Conservation (phyloP, 2,797 vertebrate species). For the Pipistrellus kuhlii region DNA sequence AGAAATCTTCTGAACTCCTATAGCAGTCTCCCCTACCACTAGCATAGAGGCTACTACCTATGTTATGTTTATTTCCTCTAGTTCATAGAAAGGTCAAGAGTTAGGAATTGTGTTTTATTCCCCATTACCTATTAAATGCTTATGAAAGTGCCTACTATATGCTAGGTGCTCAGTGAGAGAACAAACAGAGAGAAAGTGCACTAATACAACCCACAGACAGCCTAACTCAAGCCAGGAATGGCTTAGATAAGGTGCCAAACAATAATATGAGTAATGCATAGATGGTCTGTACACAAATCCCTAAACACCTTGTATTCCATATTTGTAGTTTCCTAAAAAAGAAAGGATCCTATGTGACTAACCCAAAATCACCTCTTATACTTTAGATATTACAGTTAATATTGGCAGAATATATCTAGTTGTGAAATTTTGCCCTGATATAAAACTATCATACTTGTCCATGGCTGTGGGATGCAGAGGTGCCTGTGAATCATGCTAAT, state of each 20-base stretch:
- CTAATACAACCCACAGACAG: not conserved
- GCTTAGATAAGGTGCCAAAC: not conserved
- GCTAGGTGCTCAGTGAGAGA: not conserved
- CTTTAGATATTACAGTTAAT: not conserved
- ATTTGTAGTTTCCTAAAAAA: not conserved
- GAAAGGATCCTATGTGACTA: not conserved
- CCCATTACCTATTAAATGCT: not conserved
- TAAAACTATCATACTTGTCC: not conserved
- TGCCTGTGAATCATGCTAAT: not conserved
- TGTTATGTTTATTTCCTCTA: not conserved
- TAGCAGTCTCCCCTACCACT: not conserved
- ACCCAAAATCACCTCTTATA: not conserved
- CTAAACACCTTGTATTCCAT: not conserved
- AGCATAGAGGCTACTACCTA: not conserved
- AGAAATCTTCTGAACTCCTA: not conserved
- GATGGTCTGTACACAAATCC: not conserved
- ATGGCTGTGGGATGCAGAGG: not conserved
- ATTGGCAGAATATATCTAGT: not conserved
- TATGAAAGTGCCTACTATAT: not conserved
- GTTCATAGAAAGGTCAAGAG: not conserved
- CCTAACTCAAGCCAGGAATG: not conserved
- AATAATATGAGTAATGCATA: not conserved
- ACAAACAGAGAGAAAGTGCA: not conserved
- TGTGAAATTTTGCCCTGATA: not conserved
- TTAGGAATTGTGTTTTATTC: not conserved